Conservation (phyloP, 2,888 invertebrate species). For the Caenorhabditis sp. region DNA sequence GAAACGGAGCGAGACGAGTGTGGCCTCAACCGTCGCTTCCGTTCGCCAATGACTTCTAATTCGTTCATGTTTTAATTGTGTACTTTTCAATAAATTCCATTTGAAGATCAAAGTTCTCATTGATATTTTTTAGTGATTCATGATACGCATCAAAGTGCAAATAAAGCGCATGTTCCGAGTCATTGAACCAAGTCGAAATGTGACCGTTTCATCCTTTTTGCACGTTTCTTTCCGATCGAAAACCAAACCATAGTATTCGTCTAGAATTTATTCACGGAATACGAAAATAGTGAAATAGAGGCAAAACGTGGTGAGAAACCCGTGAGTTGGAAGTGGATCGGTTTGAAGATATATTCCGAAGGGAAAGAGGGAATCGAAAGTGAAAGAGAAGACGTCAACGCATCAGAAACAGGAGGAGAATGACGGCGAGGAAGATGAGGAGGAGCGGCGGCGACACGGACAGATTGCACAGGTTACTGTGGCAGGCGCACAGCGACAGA, state of each 20-base stretch:
- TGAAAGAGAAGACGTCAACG: conserved; percentile 23
- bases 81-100: too few species aligned
- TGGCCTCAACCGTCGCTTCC: conserved; percentile 12
- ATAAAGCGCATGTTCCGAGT: too few species aligned
- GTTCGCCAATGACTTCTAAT: background rate
- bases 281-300: conserved; percentile 25
- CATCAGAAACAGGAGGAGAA: conserved; percentile 39
- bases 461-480: conserved; percentile 65
- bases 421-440: conserved; percentile 40
- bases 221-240: too few species aligned
- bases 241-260: background rate
- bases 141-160: too few species aligned
- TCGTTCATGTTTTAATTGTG: background rate
- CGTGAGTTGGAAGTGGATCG: conserved; percentile 39
- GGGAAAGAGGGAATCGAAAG: background rate
- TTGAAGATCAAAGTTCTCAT: too few species aligned
- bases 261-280: conserved; percentile 32
- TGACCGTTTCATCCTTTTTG: too few species aligned
- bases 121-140: too few species aligned
- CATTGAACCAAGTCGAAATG: too few species aligned
- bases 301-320: conserved; percentile 37
- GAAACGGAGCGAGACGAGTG: background rate
- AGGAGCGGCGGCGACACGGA: conserved; percentile 57
- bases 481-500: conserved; percentile 68
- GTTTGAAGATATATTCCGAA: conserved; percentile 37